Evolutionary conservation across 2,888 invertebrate genomes (phyloP).

Genomic region (Spisula subtruncata): DNA sequence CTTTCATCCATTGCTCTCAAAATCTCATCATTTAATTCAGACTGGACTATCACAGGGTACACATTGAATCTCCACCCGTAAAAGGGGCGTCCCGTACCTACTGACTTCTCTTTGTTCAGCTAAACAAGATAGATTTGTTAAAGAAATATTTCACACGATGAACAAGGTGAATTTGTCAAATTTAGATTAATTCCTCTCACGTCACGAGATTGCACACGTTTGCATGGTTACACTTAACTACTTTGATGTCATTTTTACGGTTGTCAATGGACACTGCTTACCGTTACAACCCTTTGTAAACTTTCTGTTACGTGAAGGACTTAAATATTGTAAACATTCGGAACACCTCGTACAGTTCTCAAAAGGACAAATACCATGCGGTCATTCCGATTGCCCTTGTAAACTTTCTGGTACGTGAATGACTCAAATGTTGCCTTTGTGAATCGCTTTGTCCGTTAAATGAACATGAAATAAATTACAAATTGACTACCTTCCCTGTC

Average conservation of each 20-base stretch:
- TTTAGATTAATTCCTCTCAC: not conserved
- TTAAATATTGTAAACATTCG: too few species aligned
- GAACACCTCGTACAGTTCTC: too few species aligned
- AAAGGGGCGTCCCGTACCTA: slow-evolving; percentile 14
- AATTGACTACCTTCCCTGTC: too few species aligned
- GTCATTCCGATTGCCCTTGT: too few species aligned
- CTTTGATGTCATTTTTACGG: not conserved
- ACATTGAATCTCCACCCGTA: not conserved
- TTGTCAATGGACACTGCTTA: not conserved
- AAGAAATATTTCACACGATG: slow-evolving; percentile 18
- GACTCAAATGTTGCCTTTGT: not conserved
- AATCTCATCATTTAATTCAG: not conserved
- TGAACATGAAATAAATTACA: not conserved
- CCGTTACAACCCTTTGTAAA: not conserved
- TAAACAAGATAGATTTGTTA: not conserved
- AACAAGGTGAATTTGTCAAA: not conserved
- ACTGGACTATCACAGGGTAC: not conserved
- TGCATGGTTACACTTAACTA: not conserved
- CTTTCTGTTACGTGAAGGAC: too few species aligned
- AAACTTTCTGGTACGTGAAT: not conserved
- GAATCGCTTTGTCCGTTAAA: not conserved
- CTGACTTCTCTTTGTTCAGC: not conserved
- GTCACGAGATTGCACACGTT: not conserved
- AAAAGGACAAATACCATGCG: too few species aligned
- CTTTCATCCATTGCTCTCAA: not conserved